These are phyloP conservation scores for Zaprionus vittiger DNA, from an alignment of 1,140 invertebrate species.

Conservation along the genomic window DNA sequence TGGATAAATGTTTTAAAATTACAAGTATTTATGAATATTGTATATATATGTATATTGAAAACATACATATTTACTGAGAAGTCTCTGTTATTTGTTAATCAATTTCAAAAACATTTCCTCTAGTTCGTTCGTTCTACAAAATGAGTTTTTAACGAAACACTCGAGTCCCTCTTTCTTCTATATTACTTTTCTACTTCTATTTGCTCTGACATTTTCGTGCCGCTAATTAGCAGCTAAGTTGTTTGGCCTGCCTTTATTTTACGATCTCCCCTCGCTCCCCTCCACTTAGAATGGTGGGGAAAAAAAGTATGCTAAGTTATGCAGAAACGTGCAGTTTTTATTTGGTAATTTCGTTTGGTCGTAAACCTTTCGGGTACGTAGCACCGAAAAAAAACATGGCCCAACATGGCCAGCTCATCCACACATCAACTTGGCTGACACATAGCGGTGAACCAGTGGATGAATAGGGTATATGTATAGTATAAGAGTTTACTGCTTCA, in stretches of 20 bases:
- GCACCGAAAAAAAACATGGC: conserved; percentile 29
- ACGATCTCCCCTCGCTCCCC: conserved; percentile 7
- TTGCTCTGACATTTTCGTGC: conserved; percentile 49
- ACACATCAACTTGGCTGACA: conserved; percentile 38
- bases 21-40: not conserved
- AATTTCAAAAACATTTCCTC: not conserved
- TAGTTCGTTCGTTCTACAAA: conserved; percentile 4
- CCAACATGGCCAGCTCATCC: conserved; percentile 27
- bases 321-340: conserved; percentile 59
- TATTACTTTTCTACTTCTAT: conserved; percentile 36
- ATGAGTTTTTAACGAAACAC: not conserved
- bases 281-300: not conserved
- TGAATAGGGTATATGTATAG: not conserved
- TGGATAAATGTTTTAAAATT: not conserved
- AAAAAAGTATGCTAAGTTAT: conserved; percentile 54
- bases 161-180: conserved; percentile 30
- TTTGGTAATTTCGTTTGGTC: conserved; percentile 50
- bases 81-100: not conserved
- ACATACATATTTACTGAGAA: not conserved
- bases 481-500: not conserved
- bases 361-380: conserved; percentile 43
- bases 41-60: not conserved
- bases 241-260: conserved; percentile 42
- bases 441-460: conserved; percentile 38
- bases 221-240: conserved; percentile 57